Conservation (phyloP, 23 tunicate species). For the Trididemnum miniatum region DNA sequence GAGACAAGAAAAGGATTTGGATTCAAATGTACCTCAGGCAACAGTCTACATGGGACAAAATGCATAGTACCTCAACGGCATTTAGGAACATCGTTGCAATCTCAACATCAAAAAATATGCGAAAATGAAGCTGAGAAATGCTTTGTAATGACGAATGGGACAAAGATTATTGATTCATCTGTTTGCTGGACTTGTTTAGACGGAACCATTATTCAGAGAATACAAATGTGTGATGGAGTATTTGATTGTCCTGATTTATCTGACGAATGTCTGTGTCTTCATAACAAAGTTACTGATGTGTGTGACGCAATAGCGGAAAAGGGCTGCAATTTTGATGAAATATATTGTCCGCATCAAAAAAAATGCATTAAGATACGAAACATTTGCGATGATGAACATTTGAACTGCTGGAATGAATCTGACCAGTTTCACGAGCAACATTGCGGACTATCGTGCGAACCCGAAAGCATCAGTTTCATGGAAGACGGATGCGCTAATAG, state of each 20-base stretch:
- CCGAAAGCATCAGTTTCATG: too few species aligned
- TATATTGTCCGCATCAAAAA: background rate
- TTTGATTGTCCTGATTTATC: constrained; percentile 59
- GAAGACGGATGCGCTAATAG: too few species aligned
- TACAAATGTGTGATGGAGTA: constrained; percentile 56
- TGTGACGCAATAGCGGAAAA: background rate
- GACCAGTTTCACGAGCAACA: too few species aligned
- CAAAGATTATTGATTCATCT: background rate
- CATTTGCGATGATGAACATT: background rate
- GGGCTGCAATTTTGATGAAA: background rate
- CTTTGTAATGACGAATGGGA: background rate
- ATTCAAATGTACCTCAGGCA: constrained; percentile 5
- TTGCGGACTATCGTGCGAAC: too few species aligned
- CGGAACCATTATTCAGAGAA: constrained; percentile 46
- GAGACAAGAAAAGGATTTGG: constrained; percentile 29
- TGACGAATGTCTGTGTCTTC: constrained; percentile 58
- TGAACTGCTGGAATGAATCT: too few species aligned
- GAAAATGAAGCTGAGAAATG: constrained; percentile 25
- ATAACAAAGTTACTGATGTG: background rate
- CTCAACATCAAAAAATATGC: background rate
- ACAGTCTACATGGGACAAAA: background rate
- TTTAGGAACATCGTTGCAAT: background rate
- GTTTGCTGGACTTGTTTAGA: constrained; percentile 62
- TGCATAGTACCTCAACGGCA: constrained; percentile 17
- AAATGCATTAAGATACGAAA: background rate